phyloP scores from a whole-genome alignment of 37 sponge, comb jelly and placozoan genomes.

The Ianthella basta region DNA sequence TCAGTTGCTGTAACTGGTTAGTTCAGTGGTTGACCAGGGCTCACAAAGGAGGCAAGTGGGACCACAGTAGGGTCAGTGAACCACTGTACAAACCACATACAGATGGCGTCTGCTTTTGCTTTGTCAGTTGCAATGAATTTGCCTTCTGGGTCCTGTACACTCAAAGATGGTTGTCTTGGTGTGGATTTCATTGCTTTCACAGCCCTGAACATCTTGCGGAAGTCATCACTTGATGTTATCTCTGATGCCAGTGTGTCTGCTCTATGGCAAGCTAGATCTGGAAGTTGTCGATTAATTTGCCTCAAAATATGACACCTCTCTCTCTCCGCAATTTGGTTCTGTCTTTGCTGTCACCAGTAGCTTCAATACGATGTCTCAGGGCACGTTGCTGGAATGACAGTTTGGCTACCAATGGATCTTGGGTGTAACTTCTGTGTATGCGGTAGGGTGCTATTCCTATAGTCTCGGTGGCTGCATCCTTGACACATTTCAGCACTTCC shows the following conservation, averaged over 20 bases:
- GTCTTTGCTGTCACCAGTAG: slow-evolving; percentile 10
- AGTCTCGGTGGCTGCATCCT: too few species aligned
- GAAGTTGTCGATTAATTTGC: too few species aligned
- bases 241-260: too few species aligned
- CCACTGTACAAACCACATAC: too few species aligned
- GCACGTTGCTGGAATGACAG: background rate
- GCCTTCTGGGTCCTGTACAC: background rate
- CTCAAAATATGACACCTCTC: slow-evolving; percentile 9
- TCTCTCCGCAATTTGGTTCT: background rate
- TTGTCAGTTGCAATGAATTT: slow-evolving; percentile 24
- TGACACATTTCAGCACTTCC: too few species aligned
- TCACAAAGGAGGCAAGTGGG: too few species aligned
- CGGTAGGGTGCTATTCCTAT: too few species aligned
- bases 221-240: background rate
- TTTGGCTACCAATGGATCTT: too few species aligned
- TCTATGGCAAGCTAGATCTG: too few species aligned
- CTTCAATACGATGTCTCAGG: slow-evolving; percentile 1
- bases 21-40: slow-evolving; percentile 13
- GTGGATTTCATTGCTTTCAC: background rate
- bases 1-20: slow-evolving; percentile 1
- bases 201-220: background rate
- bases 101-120: slow-evolving; percentile 7
- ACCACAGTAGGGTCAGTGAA: slow-evolving; percentile 6
- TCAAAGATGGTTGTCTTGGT: background rate
- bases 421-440: too few species aligned